Conservation (phyloP, 2,113 vertebrate genomes). For the Chiloscyllium plagiosum region DNA sequence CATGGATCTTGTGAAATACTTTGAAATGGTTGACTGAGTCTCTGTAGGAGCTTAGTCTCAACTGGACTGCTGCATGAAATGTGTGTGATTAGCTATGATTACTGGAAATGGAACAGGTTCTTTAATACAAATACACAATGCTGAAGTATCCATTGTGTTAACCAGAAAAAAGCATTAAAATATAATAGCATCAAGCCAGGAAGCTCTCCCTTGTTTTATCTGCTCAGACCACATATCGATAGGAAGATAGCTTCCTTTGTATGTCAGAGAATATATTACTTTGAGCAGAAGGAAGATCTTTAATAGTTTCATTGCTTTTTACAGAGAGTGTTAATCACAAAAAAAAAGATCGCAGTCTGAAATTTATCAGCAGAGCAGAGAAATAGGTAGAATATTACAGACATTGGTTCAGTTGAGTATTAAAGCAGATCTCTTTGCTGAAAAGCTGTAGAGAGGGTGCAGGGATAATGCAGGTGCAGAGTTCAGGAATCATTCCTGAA, state of each 20-base stretch:
- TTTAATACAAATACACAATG: not conserved
- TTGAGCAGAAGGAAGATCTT: not conserved
- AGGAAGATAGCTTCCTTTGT: not conserved
- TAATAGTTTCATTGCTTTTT: not conserved
- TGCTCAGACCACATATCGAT: not conserved
- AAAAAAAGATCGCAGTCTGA: not conserved
- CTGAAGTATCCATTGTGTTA: not conserved
- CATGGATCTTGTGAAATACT: not conserved
- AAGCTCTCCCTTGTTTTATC: not conserved
- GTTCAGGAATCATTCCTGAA: too few species aligned
- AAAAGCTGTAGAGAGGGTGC: not conserved
- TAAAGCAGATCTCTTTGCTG: not conserved
- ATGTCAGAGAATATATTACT: not conserved
- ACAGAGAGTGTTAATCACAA: not conserved
- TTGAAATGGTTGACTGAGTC: not conserved
- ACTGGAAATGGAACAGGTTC: not conserved
- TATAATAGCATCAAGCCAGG: not conserved
- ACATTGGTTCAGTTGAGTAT: not conserved
- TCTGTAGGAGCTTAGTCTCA: constrained; percentile 10
- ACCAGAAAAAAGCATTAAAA: not conserved
- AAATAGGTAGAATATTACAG: not conserved
- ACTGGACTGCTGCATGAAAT: not conserved
- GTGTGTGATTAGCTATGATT: not conserved
- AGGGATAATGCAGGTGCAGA: not conserved
- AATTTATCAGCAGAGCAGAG: not conserved